phyloP scores from a whole-genome alignment of 2,113 vertebrate genomes.

The Corydoras maculifer region DNA sequence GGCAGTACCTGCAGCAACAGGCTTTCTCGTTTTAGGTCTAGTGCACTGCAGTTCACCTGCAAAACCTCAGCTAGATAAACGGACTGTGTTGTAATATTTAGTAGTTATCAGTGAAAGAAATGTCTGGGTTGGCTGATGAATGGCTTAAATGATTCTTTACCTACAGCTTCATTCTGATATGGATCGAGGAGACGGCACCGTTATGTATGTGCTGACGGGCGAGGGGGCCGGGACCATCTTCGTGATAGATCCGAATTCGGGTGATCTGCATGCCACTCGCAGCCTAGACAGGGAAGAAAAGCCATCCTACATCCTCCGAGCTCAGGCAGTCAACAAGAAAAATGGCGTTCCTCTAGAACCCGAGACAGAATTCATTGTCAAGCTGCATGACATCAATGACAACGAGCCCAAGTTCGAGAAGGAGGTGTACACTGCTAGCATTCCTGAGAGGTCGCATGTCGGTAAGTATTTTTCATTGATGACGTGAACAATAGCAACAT shows the following conservation, averaged over 20 bases:
- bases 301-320: slow-evolving; percentile 78
- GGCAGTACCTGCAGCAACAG: slow-evolving; percentile 14
- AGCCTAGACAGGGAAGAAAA: slow-evolving; percentile 91
- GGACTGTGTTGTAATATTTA: slow-evolving; percentile 17
- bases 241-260: slow-evolving; percentile 87
- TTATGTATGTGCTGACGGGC: slow-evolving; percentile 90
- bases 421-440: slow-evolving; percentile 78
- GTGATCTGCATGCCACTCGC: slow-evolving; percentile 88
- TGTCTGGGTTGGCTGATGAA: slow-evolving; percentile 26
- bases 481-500: too few species aligned
- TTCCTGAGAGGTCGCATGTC: slow-evolving; percentile 84
- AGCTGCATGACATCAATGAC: slow-evolving; percentile 96
- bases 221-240: slow-evolving; percentile 91
- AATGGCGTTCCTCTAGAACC: slow-evolving; percentile 84
- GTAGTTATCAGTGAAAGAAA: slow-evolving; percentile 27
- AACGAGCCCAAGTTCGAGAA: slow-evolving; percentile 90
- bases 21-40: not conserved
- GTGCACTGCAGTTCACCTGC: slow-evolving; percentile 13
- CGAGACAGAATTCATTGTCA: slow-evolving; percentile 89
- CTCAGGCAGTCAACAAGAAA: slow-evolving; percentile 80
- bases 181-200: slow-evolving; percentile 79
- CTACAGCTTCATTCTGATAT: slow-evolving; percentile 90
- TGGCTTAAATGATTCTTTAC: slow-evolving; percentile 44
- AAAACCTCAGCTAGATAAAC: slow-evolving; percentile 16
- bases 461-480: slow-evolving; percentile 63